These are phyloP conservation scores for Cotesia chilonis DNA, from an alignment of 1,140 invertebrate species.

Conservation along the genomic window DNA sequence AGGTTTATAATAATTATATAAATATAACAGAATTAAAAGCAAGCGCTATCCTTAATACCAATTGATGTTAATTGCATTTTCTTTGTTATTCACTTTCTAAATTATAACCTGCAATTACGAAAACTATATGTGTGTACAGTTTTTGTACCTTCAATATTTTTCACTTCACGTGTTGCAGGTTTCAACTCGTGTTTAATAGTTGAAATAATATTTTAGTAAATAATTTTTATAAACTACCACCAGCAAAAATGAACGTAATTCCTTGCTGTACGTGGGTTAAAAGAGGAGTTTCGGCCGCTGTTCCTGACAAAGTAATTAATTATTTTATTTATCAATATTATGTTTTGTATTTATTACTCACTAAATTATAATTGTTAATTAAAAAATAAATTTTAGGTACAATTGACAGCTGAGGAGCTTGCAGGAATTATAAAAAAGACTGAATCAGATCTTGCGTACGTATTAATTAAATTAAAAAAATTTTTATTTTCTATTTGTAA, in stretches of 20 bases:
- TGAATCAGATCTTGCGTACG: slow-evolving; percentile 72
- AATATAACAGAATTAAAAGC: too few species aligned
- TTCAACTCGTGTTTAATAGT: too few species aligned
- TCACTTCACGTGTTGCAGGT: too few species aligned
- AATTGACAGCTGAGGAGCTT: slow-evolving; percentile 74
- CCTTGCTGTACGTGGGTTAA: slow-evolving; percentile 17
- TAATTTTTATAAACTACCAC: too few species aligned
- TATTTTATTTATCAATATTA: background rate
- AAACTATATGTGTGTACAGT: too few species aligned
- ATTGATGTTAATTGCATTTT: too few species aligned
- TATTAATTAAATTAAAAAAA: slow-evolving; percentile 38
- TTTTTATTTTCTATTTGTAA: background rate
- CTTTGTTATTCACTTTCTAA: too few species aligned
- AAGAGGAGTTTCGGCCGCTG: slow-evolving; percentile 17
- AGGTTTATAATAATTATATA: too few species aligned
- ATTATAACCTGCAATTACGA: too few species aligned
- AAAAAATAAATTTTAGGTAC: slow-evolving; percentile 64
- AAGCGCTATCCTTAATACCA: too few species aligned
- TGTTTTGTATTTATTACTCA: background rate
- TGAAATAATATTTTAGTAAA: too few species aligned
- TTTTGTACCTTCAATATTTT: too few species aligned
- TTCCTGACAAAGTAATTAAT: slow-evolving; percentile 8
- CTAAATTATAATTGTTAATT: background rate
- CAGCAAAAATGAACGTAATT: slow-evolving; percentile 19
- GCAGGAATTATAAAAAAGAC: slow-evolving; percentile 78